Evolutionary conservation across 2,888 invertebrate species (phyloP).

Genomic region (Nephrotoma flavescens): DNA sequence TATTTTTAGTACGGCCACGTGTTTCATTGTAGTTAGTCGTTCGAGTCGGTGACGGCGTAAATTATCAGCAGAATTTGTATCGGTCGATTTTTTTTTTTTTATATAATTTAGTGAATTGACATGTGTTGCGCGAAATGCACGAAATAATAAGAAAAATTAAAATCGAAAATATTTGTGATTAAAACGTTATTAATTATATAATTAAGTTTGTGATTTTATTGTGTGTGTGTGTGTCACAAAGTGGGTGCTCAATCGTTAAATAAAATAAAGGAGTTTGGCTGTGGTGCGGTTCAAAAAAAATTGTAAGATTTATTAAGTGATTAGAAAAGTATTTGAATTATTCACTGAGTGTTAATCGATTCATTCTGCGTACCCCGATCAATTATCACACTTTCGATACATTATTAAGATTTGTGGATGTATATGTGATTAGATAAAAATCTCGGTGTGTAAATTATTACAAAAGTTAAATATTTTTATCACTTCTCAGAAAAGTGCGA

Average conservation of each 20-base stretch:
- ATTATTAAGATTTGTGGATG: not conserved
- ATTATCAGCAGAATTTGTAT: not conserved
- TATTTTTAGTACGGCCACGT: not conserved
- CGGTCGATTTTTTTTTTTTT: not conserved
- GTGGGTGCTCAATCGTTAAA: not conserved
- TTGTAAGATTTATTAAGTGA: not conserved
- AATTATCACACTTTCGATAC: not conserved
- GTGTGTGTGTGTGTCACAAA: not conserved
- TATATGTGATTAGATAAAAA: not conserved
- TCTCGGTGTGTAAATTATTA: not conserved
- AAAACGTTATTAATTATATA: not conserved
- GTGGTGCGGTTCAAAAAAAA: not conserved
- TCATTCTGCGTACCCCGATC: not conserved
- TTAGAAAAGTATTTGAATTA: not conserved
- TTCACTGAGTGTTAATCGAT: not conserved
- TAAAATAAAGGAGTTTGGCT: not conserved
- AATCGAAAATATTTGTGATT: not conserved
- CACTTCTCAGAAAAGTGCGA: not conserved
- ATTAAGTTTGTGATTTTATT: not conserved
- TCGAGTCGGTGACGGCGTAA: not conserved
- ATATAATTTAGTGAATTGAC: not conserved
- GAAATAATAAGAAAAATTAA: not conserved
- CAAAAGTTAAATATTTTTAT: not conserved
- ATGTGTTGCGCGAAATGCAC: not conserved
- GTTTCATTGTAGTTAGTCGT: not conserved